These are phyloP conservation scores for Leptinotarsa defecta DNA, from an alignment of 1,140 invertebrate genomes.

Conservation along the genomic window DNA sequence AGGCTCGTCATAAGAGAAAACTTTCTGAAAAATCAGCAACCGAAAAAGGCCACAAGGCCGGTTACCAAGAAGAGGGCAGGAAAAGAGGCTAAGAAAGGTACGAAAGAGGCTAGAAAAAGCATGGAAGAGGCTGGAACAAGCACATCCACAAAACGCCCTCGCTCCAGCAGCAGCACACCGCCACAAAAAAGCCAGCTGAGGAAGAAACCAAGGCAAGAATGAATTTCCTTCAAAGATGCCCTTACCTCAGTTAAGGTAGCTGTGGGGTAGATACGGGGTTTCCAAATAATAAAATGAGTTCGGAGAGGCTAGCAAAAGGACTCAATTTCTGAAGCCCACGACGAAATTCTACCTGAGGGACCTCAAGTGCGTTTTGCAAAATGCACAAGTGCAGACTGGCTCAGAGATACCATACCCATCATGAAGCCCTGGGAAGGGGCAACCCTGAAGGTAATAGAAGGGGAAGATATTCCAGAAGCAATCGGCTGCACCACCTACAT, in stretches of 20 bases:
- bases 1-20: not conserved
- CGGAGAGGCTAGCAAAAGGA: not conserved
- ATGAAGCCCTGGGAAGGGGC: slow-evolving; percentile 12
- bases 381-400: slow-evolving; percentile 20
- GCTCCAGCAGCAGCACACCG: not conserved
- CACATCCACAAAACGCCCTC: not conserved
- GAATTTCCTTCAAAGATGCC: not conserved
- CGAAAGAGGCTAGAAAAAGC: too few relatives aligned
- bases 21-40: too few relatives aligned
- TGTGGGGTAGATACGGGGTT: not conserved
- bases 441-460: slow-evolving; percentile 3
- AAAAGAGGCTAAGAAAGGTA: too few relatives aligned
- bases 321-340: not conserved
- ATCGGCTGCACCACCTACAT: not conserved
- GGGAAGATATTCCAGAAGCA: not conserved
- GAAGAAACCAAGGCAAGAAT: not conserved
- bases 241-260: slow-evolving; percentile 16
- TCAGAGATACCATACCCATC: slow-evolving; percentile 9
- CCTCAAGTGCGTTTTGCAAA: slow-evolving; percentile 17
- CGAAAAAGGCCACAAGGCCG: not conserved
- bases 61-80: too few relatives aligned
- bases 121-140: not conserved
- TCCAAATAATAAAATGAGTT: not conserved
- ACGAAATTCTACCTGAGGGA: not conserved
- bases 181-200: not conserved